Conservation (phyloP, 2,797 vertebrate species). For the Ambastaia sidthimunki region DNA sequence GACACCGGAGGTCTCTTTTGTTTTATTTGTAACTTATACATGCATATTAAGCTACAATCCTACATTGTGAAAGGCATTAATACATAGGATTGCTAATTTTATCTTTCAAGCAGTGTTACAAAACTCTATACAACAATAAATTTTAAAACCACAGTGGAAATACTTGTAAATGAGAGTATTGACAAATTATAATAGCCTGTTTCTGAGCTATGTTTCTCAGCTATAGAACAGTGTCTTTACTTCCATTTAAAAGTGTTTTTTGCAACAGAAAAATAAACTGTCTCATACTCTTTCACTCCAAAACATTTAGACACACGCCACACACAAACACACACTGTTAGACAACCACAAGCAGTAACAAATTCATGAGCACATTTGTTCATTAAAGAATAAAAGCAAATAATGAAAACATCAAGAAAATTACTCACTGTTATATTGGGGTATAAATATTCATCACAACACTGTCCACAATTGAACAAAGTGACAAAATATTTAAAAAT, state of each 20-base stretch:
- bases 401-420: conserved; percentile 17
- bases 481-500: conserved; percentile 37
- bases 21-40: conserved; percentile 62
- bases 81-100: conserved; percentile 51
- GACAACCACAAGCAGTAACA: conserved; percentile 32
- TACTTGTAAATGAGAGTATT: conserved; percentile 38
- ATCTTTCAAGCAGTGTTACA: conserved; percentile 64
- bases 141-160: conserved; percentile 58
- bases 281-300: conserved; percentile 5
- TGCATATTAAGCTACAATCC: conserved; percentile 54
- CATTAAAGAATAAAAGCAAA: conserved; percentile 31
- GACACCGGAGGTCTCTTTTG: conserved; percentile 57
- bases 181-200: conserved; percentile 33
- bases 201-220: background rate
- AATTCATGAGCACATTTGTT: conserved; percentile 27
- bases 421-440: conserved; percentile 44
- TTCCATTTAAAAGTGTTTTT: conserved; percentile 32
- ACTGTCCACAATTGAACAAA: conserved; percentile 56
- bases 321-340: conserved; percentile 40
- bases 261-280: conserved; percentile 17
- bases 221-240: conserved; percentile 4
- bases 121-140: conserved; percentile 65
- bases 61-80: conserved; percentile 43
- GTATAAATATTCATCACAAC: conserved; percentile 55
- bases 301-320: conserved; percentile 17